Evolutionary conservation across 2,113 vertebrate species (phyloP), one percentile per base, ranked within the genome.

Genomic region (Paraplagusia blochii): DNA sequence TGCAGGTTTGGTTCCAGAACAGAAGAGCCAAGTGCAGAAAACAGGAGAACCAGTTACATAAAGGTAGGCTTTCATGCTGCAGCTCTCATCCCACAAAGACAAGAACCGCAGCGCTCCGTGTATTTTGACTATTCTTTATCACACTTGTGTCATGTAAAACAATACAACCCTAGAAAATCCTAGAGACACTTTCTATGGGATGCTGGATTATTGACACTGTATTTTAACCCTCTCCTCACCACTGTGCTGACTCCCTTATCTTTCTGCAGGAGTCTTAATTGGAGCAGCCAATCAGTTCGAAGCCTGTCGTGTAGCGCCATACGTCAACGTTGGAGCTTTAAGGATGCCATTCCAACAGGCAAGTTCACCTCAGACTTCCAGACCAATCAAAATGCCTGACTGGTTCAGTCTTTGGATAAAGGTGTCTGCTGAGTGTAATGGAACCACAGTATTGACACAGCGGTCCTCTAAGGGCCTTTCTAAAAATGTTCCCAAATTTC

Each of bases 261-360:
- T 72, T 39, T 80, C 8, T 61, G 13, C 84, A 99, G 96, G 96
- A 58, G 96, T 99, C 40, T 93, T 99, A 53, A 99, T 99, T 83
- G 96, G 96, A 51, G 94, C 96, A 15, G 95, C 95, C 71, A 99
- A 94, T 67, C 96, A 99, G 84, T 98, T 98, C 88, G 96, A 99
- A 89, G 96, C 96, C 34, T 99, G 96, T 91, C 91, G 96, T 74
- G 96, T 99, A 39, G 96, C 96, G 52, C 96, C 96, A 49, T 99
- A 98, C 88, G 96, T 99, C 88, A 99, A 99, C 72, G 95, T 99
- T 85, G 96, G 96, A 53, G 96, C 96, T 68, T 89, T 98, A 76
- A 86, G 96, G 91, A 98, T 99, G 96, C 96, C 96, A 83, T 99
- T 99, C 90, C 96, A 98, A 88, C 96, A 99, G 96, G 96, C 91